phyloP scores from a whole-genome alignment of 2,797 vertebrate species.

The Petrocephalus schoutedeni region DNA sequence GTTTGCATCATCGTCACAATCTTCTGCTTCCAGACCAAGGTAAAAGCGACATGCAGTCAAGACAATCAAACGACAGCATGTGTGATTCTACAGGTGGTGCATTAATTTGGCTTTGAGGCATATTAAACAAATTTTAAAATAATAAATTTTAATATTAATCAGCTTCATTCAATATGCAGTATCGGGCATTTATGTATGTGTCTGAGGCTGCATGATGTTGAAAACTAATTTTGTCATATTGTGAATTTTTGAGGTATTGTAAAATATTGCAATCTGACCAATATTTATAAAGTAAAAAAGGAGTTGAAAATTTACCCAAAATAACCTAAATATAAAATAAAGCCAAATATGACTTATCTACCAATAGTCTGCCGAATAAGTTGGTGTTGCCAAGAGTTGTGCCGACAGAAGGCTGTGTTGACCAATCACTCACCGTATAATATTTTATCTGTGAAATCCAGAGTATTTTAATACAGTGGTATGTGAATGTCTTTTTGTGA shows the following conservation, averaged over 20 bases:
- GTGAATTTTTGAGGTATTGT: background rate
- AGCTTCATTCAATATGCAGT: background rate
- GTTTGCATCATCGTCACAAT: slow-evolving; percentile 82
- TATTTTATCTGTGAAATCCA: background rate
- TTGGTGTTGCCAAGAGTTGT: background rate
- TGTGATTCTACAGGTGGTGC: background rate
- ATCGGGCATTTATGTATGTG: background rate
- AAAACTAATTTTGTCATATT: background rate
- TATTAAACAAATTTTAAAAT: background rate
- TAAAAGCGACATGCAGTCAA: slow-evolving; percentile 38
- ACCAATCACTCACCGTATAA: too few relatives aligned
- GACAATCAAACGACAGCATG: background rate
- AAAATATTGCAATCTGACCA: background rate
- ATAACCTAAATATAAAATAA: background rate
- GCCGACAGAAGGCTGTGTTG: too few relatives aligned
- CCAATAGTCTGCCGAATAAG: background rate
- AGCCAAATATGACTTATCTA: background rate
- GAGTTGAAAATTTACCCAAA: background rate
- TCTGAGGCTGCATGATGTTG: background rate
- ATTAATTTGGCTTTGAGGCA: background rate
- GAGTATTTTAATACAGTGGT: background rate
- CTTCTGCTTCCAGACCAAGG: slow-evolving; percentile 99
- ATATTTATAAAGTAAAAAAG: background rate
- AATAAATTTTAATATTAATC: background rate
- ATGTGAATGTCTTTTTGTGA: background rate